Evolutionary conservation across 2,888 invertebrate species (phyloP), one percentile per base, ranked within the genome.

Genomic region (Andrena flavipes): DNA sequence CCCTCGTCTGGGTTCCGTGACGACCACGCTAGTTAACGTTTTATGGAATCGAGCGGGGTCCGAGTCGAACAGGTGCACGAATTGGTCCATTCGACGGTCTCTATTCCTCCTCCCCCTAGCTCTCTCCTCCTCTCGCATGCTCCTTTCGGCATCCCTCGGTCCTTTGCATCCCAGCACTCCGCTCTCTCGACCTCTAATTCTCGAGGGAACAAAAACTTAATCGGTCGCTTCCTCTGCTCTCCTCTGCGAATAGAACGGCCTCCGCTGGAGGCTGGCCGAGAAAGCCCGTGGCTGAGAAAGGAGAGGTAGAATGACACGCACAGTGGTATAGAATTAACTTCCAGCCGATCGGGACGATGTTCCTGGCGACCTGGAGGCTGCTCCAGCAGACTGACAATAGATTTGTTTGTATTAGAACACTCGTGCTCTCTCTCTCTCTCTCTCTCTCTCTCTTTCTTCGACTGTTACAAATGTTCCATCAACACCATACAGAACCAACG

Each of bases 151-250:
- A 70, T 72, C 74, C 68, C 67, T 60, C 76, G 74, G 33, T 60
- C 76, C 68, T 83, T 82, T 74, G 76, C 86, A 79, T 77, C 77
- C 56, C 35, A n/a, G 42, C 60, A 33, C 33, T 72, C 23, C 56
- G 71, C 70, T 75, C 82, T 89, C 86, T 90, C 87, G 85, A 87
- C 89, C 89, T 92, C 92, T 92, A 91, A 92, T 92, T 92, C 91
- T 86, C 88, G 79, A 77, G 84, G 84, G 87, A 82, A 91, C 91
- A 93, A 93, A 93, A 93, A 92, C 91, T 91, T 93, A 93, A 93
- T 93, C 91, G 93, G 88, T 88, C 87, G 90, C 91, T 93, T 93
- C 93, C 93, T 92, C 82, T 82, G 87, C 85, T 76, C 83, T 76
- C 56, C 80, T 80, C 80, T 80, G 84, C 84, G 82, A 73, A 81